Percentiles rank a stretch among this genome's conserved stretches.
Evolutionary conservation across 2,797 vertebrate species (phyloP).

Genomic region (Squalus acanthias): DNA sequence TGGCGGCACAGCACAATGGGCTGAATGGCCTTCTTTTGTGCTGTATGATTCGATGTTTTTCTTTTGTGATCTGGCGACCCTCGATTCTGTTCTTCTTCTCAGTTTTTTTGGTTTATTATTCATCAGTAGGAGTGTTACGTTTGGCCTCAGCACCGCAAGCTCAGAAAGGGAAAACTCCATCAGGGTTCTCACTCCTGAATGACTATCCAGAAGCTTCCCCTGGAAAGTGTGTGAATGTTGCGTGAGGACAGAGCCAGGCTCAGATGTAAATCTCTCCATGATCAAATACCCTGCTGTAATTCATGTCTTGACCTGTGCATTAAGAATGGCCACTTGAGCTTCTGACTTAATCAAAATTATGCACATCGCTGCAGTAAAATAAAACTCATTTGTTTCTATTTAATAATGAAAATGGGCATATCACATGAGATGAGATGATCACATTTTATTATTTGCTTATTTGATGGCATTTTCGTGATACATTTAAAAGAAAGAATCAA

Average conservation of each 20-base stretch:
- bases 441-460: not conserved
- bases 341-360: not conserved
- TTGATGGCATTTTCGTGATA: not conserved
- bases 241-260: not conserved
- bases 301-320: no score
- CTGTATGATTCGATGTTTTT: not conserved
- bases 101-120: no score
- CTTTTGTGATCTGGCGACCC: not conserved
- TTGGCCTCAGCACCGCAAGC: not conserved
- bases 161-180: not conserved
- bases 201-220: not conserved
- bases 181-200: not conserved
- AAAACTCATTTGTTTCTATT: no score
- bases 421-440: no score
- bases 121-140: not conserved
- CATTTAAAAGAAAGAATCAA: not conserved
- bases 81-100: no score
- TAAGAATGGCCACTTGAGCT: not conserved
- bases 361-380: no score
- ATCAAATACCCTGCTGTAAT: no score
- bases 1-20: not conserved
- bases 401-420: no score
- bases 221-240: not conserved
- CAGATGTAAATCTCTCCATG: not conserved
- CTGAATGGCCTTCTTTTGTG: not conserved